Percentiles rank a stretch among this genome's conserved stretches.
Evolutionary conservation across 1,140 invertebrate species (phyloP).

Genomic region (Laupala kohalensis): DNA sequence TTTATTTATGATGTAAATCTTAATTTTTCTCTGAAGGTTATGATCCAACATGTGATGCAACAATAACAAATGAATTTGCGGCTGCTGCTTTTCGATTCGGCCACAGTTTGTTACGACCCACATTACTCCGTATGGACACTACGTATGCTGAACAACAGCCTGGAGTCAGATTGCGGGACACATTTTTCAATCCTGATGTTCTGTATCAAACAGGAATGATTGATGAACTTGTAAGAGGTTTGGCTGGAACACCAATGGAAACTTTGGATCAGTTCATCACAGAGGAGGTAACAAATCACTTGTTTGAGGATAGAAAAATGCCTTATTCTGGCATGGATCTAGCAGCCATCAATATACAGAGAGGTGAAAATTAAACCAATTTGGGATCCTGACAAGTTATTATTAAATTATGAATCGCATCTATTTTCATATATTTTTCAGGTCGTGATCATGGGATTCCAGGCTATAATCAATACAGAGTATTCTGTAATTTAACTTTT

Average conservation of each 20-base stretch:
- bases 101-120: slow-evolving; percentile 47
- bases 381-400: not conserved
- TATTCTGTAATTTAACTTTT: slow-evolving; percentile 36
- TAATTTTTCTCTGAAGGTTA: slow-evolving; percentile 31
- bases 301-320: slow-evolving; percentile 36
- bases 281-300: slow-evolving; percentile 38
- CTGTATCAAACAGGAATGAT: slow-evolving; percentile 40
- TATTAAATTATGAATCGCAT: not conserved
- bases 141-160: slow-evolving; percentile 27
- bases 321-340: slow-evolving; percentile 39
- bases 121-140: slow-evolving; percentile 38
- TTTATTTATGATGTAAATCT: not conserved
- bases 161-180: slow-evolving; percentile 37
- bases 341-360: slow-evolving; percentile 36
- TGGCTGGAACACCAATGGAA: slow-evolving; percentile 38
- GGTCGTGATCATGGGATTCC: slow-evolving; percentile 46
- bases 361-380: slow-evolving; percentile 18
- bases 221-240: slow-evolving; percentile 36
- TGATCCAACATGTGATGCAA: slow-evolving; percentile 41
- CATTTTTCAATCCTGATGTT: slow-evolving; percentile 45
- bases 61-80: slow-evolving; percentile 50
- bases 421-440: not conserved
- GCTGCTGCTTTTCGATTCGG: slow-evolving; percentile 50
- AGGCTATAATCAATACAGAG: slow-evolving; percentile 47
- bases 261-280: slow-evolving; percentile 37